Evolutionary conservation across 2,888 invertebrate genomes (phyloP), one percentile per base, ranked within the genome.

Genomic region (Unio pictorum): DNA sequence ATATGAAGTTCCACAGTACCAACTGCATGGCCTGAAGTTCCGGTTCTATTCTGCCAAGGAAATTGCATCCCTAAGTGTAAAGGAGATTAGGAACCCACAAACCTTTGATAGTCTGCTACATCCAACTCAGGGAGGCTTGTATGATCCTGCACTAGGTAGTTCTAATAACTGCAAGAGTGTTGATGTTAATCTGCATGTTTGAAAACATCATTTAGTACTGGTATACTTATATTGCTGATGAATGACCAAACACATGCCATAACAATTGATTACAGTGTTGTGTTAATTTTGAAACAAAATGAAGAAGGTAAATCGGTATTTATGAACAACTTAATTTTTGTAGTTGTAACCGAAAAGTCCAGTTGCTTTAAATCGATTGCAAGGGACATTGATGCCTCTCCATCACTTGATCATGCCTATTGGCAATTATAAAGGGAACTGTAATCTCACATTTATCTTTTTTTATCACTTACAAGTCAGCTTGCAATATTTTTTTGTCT

Each of bases 61-160:
- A 84, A 93, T 97, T 18, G 92, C 91, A 83, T 93, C 94, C 78
- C 90, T 97, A 23, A 95, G 96, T 90, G 95, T 96, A 0, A 92
- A 88, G 0, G 94, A 95, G 91, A 93, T 98, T 59, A 93, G 93
- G 3, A 95, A 95, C 60, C 93, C 94, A 0, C 89, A 94, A 59
- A 93, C 94, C 20, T 95, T 97, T 86, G 96, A 97, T 91, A 90
- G 93, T 0, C 91, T 98, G 75, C 95, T 95, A 0, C 95, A 97
- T 90, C 93, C 97, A 3, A 91, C 94, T 6, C 92, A 93, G 67
- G 95, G 95, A 45, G 99, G 99, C n/a, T 91, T 99, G 0, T 97
- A 99, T 90, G 99, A 99, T 90, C 93, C 93, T 65, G 92, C 92
- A 4, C 91, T 99, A 89, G 99, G 96, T 92, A 90, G 54, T 55